Evolutionary conservation across 2,888 invertebrate genomes (phyloP), one percentile per base, ranked within the genome.

Genomic region (Liodrosophila aerea): DNA sequence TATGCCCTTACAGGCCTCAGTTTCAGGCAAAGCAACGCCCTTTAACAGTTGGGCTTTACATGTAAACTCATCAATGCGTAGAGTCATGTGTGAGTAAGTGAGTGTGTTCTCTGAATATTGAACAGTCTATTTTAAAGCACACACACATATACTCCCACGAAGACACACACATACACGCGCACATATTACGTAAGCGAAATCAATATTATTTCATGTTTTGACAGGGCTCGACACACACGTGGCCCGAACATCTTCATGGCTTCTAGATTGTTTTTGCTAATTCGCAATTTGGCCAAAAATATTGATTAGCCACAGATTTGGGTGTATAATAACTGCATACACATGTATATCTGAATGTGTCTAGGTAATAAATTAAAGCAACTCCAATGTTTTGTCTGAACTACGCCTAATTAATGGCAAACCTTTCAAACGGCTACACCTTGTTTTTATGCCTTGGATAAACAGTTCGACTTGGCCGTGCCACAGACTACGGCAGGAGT

Each of bases 381-480:
- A 76, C 77, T 80, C n/a, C n/a, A 85, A 82, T 82, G 82, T 80
- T 62, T 73, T 83, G 81, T 76, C 76, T 73, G 81, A 69, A 64
- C 65, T 57, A 66, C 62, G 68, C 43, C 76, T 80, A 83, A 83
- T 82, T 85, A 78, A 83, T 85, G 80, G 83, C 76, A 70, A 83
- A 76, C 85, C 85, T 78, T 80, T 85, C 83, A 78, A 72, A 66
- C 46, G 72, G 75, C 85, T 78, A 82, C 76, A 78, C 85, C 85
- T 77, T 77, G 74, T 71, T 80, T 72, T 69, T 50, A 12, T 29
- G 18, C 45, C 44, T 9, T 46, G 63, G 57, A 39, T 37, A 56
- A 39, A 50, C 72, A 56, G 37, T 46, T 66, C 62, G 51, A 45
- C 72, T 58, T 59, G 46, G 50, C 41, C 39, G 50, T 46, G 39